phyloP scores from a whole-genome alignment of 2,888 invertebrate species.

The Rhodophaea formosa region DNA sequence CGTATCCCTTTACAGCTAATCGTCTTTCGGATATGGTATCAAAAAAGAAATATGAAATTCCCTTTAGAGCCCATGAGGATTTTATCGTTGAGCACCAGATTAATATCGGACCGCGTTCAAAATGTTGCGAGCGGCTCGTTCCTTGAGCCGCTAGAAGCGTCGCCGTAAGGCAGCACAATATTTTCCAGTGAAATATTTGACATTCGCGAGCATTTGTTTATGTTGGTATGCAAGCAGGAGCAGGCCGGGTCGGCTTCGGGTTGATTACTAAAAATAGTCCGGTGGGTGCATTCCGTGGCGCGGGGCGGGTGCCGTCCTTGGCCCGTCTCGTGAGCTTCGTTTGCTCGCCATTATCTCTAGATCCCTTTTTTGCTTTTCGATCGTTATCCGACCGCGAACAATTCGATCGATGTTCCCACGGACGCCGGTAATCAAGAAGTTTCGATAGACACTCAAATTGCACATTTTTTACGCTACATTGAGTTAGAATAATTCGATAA shows the following conservation, averaged over 20 bases:
- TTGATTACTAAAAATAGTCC: slow-evolving; percentile 76
- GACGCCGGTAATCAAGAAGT: slow-evolving; percentile 57
- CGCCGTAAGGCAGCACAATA: slow-evolving; percentile 18
- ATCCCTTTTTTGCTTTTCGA: slow-evolving; percentile 77
- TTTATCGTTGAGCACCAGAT: neutral
- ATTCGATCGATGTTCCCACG: slow-evolving; percentile 71
- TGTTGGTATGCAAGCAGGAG: slow-evolving; percentile 37
- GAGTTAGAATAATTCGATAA: slow-evolving; percentile 51
- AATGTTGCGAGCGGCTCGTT: neutral
- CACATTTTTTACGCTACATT: slow-evolving; percentile 60
- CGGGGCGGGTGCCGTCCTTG: slow-evolving; percentile 60
- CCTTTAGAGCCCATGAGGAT: neutral
- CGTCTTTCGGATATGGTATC: neutral
- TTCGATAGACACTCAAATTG: slow-evolving; percentile 64
- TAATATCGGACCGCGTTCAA: neutral
- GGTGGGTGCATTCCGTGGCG: slow-evolving; percentile 59
- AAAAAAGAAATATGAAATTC: neutral
- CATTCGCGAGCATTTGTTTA: slow-evolving; percentile 54
- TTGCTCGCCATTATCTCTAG: slow-evolving; percentile 66
- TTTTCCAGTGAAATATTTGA: slow-evolving; percentile 34
- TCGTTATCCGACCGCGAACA: slow-evolving; percentile 76
- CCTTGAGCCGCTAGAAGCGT: neutral
- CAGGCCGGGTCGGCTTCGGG: slow-evolving; percentile 57
- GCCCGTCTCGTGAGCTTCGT: slow-evolving; percentile 49
- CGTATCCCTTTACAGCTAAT: neutral